These are phyloP conservation scores for Melitaea athalia DNA, from an alignment of 2,888 invertebrate species.

Conservation along the genomic window DNA sequence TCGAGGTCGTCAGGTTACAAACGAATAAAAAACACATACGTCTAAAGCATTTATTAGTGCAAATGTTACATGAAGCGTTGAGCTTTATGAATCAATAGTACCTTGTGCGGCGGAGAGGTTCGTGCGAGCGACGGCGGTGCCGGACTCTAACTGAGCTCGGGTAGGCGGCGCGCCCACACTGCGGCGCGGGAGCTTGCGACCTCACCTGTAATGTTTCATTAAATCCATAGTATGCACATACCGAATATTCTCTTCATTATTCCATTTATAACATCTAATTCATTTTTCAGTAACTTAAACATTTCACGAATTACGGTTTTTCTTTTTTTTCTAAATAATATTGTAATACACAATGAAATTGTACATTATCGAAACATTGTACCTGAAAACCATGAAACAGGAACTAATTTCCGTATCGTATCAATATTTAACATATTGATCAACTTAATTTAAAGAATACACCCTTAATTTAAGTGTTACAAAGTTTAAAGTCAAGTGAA, in stretches of 20 bases:
- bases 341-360: too few relatives aligned
- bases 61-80: conserved; percentile 69
- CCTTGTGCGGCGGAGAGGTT: conserved; percentile 79
- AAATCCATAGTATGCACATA: conserved; percentile 29
- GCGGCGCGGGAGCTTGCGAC: conserved; percentile 51
- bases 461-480: neutral
- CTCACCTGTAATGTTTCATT: conserved; percentile 73
- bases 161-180: conserved; percentile 59
- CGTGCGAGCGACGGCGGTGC: conserved; percentile 80
- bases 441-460: too few relatives aligned
- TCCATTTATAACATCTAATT: neutral
- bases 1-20: conserved; percentile 68
- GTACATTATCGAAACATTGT: too few relatives aligned
- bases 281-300: too few relatives aligned
- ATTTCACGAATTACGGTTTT: too few relatives aligned
- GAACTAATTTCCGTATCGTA: too few relatives aligned
- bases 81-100: conserved; percentile 55
- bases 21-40: conserved; percentile 52
- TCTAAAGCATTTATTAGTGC: conserved; percentile 75
- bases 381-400: neutral
- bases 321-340: too few relatives aligned
- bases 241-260: neutral
- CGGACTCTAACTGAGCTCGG: conserved; percentile 73
- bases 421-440: too few relatives aligned
- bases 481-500: neutral